These are phyloP conservation scores for Silurus aristotelis DNA, from an alignment of 2,797 vertebrate species.

Conservation along the genomic window DNA sequence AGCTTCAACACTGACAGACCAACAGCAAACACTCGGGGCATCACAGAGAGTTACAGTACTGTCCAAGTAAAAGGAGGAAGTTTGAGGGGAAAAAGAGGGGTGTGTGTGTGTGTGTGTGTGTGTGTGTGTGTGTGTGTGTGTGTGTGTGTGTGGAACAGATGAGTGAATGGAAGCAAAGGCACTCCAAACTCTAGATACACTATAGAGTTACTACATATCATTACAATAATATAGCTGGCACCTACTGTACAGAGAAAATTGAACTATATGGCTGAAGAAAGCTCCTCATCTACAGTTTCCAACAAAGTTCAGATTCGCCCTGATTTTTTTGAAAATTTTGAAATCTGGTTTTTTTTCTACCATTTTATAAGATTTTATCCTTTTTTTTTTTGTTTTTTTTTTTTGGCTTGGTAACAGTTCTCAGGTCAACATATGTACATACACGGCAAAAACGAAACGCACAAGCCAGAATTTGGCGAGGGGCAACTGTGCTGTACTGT, in stretches of 20 bases:
- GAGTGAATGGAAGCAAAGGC: constrained; percentile 97
- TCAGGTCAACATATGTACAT: constrained; percentile 86
- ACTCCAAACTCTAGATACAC: constrained; percentile 99
- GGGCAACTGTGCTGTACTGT: constrained; percentile 77
- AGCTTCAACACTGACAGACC: constrained; percentile 66
- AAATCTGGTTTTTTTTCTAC: constrained; percentile 48
- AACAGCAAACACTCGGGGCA: constrained; percentile 76
- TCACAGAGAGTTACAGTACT: constrained; percentile 62
- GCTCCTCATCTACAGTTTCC: constrained; percentile 92
- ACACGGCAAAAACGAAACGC: constrained; percentile 83
- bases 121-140: no score
- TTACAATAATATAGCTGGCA: constrained; percentile 97
- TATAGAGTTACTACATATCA: constrained; percentile 98
- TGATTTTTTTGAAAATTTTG: constrained; percentile 66
- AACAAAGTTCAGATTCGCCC: constrained; percentile 90
- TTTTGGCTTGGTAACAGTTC: constrained; percentile 98
- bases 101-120: no score
- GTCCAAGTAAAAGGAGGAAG: constrained; percentile 57
- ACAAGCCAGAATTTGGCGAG: constrained; percentile 96
- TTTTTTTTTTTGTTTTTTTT: constrained; percentile 69
- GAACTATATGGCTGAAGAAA: constrained; percentile 99
- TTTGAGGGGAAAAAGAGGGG: constrained; percentile 49
- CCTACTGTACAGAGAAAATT: constrained; percentile 96
- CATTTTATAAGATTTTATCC: constrained; percentile 23
- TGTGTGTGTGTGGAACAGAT: no score